A percentile compares a stretch with the other conserved stretches of the same genome.
Evolutionary conservation across 2,888 invertebrate species (phyloP).

Genomic region (Ectemnius continuus): DNA sequence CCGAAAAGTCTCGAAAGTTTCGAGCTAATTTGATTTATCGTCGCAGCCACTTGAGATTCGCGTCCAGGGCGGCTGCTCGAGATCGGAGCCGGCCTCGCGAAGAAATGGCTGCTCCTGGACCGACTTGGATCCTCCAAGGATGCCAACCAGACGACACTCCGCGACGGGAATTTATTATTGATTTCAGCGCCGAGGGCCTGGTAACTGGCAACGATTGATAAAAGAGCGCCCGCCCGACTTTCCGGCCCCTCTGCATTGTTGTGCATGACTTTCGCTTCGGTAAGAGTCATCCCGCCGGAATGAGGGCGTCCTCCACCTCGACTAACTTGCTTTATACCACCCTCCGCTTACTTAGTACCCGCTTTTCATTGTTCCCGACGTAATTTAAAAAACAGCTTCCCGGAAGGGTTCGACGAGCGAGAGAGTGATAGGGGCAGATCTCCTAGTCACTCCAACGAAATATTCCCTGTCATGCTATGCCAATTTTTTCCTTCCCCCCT

Average conservation of each 20-base stretch:
- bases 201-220: slow-evolving; percentile 63
- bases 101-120: slow-evolving; percentile 10
- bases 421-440: too few relatives aligned
- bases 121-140: slow-evolving; percentile 17
- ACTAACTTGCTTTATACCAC: slow-evolving; percentile 21
- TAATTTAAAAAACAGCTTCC: slow-evolving; percentile 46
- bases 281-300: slow-evolving; percentile 17
- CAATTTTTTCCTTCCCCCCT: too few relatives aligned
- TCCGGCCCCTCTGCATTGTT: slow-evolving; percentile 23
- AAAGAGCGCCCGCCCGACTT: slow-evolving; percentile 38
- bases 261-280: slow-evolving; percentile 46
- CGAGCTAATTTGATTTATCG: slow-evolving; percentile 75
- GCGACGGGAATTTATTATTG: slow-evolving; percentile 63
- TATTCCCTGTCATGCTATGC: too few relatives aligned
- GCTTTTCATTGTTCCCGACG: slow-evolving; percentile 54
- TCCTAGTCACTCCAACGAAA: too few relatives aligned
- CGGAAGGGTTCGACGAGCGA: too few relatives aligned
- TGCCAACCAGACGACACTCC: slow-evolving; percentile 33
- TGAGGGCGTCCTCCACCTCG: slow-evolving; percentile 5
- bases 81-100: slow-evolving; percentile 26
- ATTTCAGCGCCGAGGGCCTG: slow-evolving; percentile 41
- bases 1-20: slow-evolving; percentile 69
- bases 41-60: slow-evolving; percentile 67
- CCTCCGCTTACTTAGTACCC: slow-evolving; percentile 50
- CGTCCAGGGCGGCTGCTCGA: slow-evolving; percentile 50